A percentile compares a stretch with the other conserved stretches of the same genome.
phyloP scores from a whole-genome alignment of 2,797 vertebrate genomes.

The Sardinella longiceps region DNA sequence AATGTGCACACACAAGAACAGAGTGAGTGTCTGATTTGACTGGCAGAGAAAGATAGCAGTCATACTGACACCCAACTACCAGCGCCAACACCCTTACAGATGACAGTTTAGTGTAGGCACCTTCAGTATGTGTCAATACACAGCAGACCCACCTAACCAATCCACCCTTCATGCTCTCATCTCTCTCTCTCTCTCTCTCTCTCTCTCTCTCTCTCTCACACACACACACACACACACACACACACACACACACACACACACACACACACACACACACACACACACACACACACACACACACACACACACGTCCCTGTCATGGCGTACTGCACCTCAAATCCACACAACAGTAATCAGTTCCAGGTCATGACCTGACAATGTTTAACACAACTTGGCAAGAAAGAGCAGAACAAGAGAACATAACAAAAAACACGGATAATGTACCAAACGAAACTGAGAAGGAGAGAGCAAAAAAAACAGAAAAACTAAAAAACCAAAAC shows the following conservation, averaged over 20 bases:
- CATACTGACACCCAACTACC: neutral
- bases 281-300: conserved; percentile 12
- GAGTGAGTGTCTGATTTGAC: neutral
- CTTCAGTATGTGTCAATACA: neutral
- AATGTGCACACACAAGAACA: neutral
- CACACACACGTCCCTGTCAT: neutral
- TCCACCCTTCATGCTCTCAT: neutral
- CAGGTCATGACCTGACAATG: neutral
- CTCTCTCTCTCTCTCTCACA: neutral
- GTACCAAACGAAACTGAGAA: too few relatives aligned
- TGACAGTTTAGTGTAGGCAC: neutral
- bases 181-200: neutral
- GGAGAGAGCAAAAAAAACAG: neutral
- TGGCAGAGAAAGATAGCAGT: neutral
- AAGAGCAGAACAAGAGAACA: neutral
- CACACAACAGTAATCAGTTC: neutral
- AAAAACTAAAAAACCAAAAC: neutral
- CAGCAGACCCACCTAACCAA: neutral
- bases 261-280: conserved; percentile 14
- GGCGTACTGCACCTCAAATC: neutral
- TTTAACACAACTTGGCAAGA: neutral
- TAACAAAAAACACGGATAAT: neutral
- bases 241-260: too few relatives aligned
- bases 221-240: conserved; percentile 4
- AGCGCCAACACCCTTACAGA: neutral